Conservation (phyloP, 2,797 vertebrate genomes). For the Onychomys arenicola region DNA sequence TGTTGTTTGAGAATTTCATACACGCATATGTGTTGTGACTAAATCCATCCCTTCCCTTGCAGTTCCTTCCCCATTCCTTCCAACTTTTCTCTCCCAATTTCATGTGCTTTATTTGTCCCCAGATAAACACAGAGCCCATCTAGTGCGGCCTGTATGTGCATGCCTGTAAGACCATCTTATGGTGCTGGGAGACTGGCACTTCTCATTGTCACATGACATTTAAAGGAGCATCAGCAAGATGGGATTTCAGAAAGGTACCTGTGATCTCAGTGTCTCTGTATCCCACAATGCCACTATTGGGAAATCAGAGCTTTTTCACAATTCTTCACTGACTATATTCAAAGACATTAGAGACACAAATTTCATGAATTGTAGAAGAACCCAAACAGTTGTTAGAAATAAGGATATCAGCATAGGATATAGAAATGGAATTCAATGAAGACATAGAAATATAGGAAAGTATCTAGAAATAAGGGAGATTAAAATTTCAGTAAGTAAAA, state of each 20-base stretch:
- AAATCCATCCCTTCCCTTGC: neutral
- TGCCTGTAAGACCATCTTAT: neutral
- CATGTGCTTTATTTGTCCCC: neutral
- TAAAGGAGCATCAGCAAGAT: neutral
- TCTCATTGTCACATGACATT: neutral
- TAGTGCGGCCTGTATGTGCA: neutral
- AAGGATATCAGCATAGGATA: neutral
- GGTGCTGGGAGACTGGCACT: neutral
- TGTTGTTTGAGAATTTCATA: neutral
- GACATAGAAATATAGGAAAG: neutral
- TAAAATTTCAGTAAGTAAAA: neutral
- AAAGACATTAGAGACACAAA: neutral
- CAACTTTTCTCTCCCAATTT: neutral
- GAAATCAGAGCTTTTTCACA: neutral
- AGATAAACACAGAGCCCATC: neutral
- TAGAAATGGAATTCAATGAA: neutral
- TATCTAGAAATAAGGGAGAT: neutral
- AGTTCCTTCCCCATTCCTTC: neutral
- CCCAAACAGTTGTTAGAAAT: neutral
- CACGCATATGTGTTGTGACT: neutral
- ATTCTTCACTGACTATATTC: neutral
- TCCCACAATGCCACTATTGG: neutral
- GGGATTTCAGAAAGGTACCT: neutral
- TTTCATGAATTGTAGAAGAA: neutral
- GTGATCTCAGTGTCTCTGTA: neutral